Percentiles rank a stretch among this genome's conserved stretches.
These are phyloP conservation scores for Poecilia latipinna DNA, from an alignment of 2,113 vertebrate genomes.

Conservation along the genomic window DNA sequence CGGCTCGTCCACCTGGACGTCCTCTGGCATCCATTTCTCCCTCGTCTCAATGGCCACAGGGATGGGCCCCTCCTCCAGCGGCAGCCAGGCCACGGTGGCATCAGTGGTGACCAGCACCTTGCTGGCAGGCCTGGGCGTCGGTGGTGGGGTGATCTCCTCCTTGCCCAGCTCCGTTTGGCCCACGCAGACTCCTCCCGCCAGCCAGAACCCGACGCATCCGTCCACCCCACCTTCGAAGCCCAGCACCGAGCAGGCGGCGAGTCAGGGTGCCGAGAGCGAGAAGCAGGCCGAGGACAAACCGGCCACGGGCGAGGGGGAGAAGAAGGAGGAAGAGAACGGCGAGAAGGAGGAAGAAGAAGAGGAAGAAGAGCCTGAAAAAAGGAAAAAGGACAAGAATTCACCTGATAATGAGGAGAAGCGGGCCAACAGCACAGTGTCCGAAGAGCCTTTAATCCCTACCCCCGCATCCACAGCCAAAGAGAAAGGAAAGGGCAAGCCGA, in stretches of 20 bases:
- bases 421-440: conserved; percentile 49
- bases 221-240: conserved; percentile 72
- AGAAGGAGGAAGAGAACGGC: conserved; percentile 79
- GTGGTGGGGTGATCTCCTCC: conserved; percentile 92
- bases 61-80: conserved; percentile 95
- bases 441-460: conserved; percentile 64
- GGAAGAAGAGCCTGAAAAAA: conserved; percentile 82
- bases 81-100: conserved; percentile 94
- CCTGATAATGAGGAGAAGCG: conserved; percentile 58
- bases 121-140: conserved; percentile 93
- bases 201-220: conserved; percentile 77
- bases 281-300: conserved; percentile 78
- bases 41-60: conserved; percentile 98
- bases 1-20: conserved; percentile 97
- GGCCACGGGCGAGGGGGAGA: conserved; percentile 81
- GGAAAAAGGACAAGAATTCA: conserved; percentile 70
- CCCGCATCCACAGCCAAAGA: conserved; percentile 81
- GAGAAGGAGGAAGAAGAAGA: conserved; percentile 82
- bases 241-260: conserved; percentile 74
- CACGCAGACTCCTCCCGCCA: conserved; percentile 77
- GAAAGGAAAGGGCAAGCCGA: conserved; percentile 74
- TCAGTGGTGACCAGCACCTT: conserved; percentile 97
- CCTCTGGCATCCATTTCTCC: conserved; percentile 96
- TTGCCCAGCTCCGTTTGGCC: conserved; percentile 95
- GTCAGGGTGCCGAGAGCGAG: conserved; percentile 76